Evolutionary conservation across 2,797 vertebrate genomes (phyloP).

Genomic region (Danio tinwini): DNA sequence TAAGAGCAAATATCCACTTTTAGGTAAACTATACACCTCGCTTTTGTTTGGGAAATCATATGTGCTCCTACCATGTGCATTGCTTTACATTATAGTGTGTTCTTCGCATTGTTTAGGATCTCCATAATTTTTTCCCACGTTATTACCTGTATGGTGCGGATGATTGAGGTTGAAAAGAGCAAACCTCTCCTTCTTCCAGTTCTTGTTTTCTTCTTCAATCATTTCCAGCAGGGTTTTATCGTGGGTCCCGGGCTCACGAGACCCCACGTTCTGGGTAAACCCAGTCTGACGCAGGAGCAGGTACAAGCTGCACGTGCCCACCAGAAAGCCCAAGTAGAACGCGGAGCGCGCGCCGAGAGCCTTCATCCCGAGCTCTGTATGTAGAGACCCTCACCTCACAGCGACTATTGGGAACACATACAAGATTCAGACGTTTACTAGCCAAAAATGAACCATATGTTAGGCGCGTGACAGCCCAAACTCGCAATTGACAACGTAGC

Average conservation of each 20-base stretch:
- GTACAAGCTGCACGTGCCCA: slow-evolving; percentile 77
- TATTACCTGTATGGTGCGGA: slow-evolving; percentile 79
- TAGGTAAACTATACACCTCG: not conserved
- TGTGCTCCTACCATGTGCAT: not conserved
- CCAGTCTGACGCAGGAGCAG: slow-evolving; percentile 72
- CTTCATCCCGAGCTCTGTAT: slow-evolving; percentile 67
- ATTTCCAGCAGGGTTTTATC: slow-evolving; percentile 22
- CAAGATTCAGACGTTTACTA: not conserved
- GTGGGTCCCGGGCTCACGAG: not conserved
- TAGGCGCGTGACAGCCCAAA: not conserved
- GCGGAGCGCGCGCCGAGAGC: slow-evolving; percentile 67
- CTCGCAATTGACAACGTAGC: not conserved
- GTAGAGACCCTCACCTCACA: slow-evolving; percentile 6
- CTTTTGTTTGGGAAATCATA: no score
- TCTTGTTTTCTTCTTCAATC: slow-evolving; percentile 58
- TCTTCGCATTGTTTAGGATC: not conserved
- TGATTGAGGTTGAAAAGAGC: slow-evolving; percentile 80
- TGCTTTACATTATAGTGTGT: no score
- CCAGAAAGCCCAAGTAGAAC: slow-evolving; percentile 79
- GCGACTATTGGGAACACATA: slow-evolving; percentile 12
- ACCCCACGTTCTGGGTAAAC: slow-evolving; percentile 57
- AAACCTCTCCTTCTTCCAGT: slow-evolving; percentile 80
- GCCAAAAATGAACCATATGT: no score
- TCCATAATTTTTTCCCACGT: not conserved
- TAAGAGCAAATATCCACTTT: no score